Base-by-base conservation (phyloP, 2,888 invertebrate genomes). In the Plebejus anna region DNA sequence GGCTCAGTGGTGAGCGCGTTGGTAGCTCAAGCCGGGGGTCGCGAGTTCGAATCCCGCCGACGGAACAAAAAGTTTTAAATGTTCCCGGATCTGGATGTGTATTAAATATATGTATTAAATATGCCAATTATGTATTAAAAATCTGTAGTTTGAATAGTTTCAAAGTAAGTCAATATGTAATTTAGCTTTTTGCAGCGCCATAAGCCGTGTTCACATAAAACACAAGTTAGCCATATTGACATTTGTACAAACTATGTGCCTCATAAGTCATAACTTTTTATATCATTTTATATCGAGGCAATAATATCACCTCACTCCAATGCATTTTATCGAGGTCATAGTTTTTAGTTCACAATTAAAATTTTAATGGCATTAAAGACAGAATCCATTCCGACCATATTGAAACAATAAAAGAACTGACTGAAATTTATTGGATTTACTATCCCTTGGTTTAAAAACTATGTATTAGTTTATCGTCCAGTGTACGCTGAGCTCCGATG, bases 391-490 rank as follows among this genome's bases (percentile, higher is more conserved):
- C 36, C 51, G 66, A 36, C 71, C 71, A 76, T 38, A 75, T 66
- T 22, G 71, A 71, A 55, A 57, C 70, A 71, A 76, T 72, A 76
- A 76, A 42, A 76, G 47, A 76, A 36, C 57, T 75, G 47, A 66
- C 66, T 59, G 9, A 36, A 72, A 71, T 77, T 77, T 72, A 77
- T 77, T 57, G 16, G 13, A 73, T 75, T 75, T 71, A 72, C 61
- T 75, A 61, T 59, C 61, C 71, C 70, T 55, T 59, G 75, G 59
- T 75, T 75, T 75, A 75, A 73, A 75, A 77, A 72, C 71, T 76
- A 73, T 75, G 72, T 75, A 77, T 61, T 38, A 51, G 61, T 77
- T 59, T 76, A 75, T 77, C 72, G 75, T 36, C 77, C 77, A 77
- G 71, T 72, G 13, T 51, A 72, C 32, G 61, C 22, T 61, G 71